phyloP scores from a whole-genome alignment of 2,888 invertebrate species.

The Aporophyla nigra region DNA sequence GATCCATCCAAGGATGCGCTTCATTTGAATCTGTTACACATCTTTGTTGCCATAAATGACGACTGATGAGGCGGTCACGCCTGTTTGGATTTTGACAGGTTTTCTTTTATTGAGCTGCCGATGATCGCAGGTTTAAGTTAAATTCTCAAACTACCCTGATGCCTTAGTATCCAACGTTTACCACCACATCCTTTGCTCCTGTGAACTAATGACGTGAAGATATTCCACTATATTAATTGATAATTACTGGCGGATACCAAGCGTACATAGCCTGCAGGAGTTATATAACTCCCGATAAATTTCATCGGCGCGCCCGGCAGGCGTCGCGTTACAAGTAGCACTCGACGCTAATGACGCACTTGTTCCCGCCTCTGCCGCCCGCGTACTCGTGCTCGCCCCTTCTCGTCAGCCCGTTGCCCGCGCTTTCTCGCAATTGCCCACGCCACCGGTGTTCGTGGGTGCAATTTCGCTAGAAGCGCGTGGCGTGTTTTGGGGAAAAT shows the following conservation, averaged over 20 bases:
- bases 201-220: conserved; percentile 54
- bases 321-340: conserved; percentile 75
- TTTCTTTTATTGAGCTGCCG: neutral
- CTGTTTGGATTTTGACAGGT: neutral
- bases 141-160: conserved; percentile 8
- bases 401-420: conserved; percentile 64
- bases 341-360: conserved; percentile 77
- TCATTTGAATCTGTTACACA: neutral
- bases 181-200: conserved; percentile 21
- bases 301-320: conserved; percentile 68
- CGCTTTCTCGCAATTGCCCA: conserved; percentile 65
- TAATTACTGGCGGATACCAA: conserved; percentile 60
- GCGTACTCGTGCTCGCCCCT: conserved; percentile 64
- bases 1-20: neutral
- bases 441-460: conserved; percentile 56
- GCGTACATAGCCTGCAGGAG: conserved; percentile 56
- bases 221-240: conserved; percentile 59
- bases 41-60: neutral
- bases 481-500: conserved; percentile 56
- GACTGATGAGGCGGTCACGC: neutral
- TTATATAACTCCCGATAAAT: conserved; percentile 68
- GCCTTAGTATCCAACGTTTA: neutral
- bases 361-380: conserved; percentile 68
- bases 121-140: neutral
- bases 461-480: conserved; percentile 61